Evolutionary conservation across 2,113 vertebrate species (phyloP), one percentile per base, ranked within the genome.

Genomic region (Cathartes aura): DNA sequence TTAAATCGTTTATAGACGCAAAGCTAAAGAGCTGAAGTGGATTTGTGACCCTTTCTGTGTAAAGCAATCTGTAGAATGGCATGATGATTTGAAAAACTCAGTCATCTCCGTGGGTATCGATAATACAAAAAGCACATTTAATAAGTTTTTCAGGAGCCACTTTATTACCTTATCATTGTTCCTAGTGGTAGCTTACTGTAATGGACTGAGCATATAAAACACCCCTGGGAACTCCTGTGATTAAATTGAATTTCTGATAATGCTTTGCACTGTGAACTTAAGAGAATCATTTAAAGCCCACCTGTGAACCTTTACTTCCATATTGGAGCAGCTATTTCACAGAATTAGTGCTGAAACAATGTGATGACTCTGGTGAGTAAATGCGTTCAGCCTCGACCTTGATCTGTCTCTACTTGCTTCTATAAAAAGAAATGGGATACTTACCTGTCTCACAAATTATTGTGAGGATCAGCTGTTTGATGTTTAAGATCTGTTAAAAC

Each of bases 91-190:
- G 64, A 87, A 95, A 89, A 94, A 60, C 26, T 89, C 48, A 8
- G 36, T 87, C 76, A 48, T 89, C 86, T 94, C 80, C 1, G 0
- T 72, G 64, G 73, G 83, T 84, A 75, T 91, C 20, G 2, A 43
- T 92, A 85, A 78, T 85, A 70, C 60, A 58, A 68, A 95, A 84
- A 78, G 30, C 48, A 53, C 70, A 60, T 93, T 85, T 91, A 91
- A 72, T 89, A 96, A 89, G 72, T 89, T 96, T 95, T 96, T 84
- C 89, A 87, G 89, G 60, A 91, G 40, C 60, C 30, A 15, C 40
- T 92, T 95, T 97, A 87, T 95, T 95, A 89, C 86, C 66, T 96
- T 96, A 87, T 84, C 80, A 89, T 93, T 86, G 85, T 64, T 95
- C 85, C 75, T 95, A 42, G 38, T 63, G 71, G 82, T 87, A 86